Evolutionary conservation across 2,888 invertebrate genomes (phyloP), one percentile per base, ranked within the genome.

Genomic region (Alviniconcha strummeri): DNA sequence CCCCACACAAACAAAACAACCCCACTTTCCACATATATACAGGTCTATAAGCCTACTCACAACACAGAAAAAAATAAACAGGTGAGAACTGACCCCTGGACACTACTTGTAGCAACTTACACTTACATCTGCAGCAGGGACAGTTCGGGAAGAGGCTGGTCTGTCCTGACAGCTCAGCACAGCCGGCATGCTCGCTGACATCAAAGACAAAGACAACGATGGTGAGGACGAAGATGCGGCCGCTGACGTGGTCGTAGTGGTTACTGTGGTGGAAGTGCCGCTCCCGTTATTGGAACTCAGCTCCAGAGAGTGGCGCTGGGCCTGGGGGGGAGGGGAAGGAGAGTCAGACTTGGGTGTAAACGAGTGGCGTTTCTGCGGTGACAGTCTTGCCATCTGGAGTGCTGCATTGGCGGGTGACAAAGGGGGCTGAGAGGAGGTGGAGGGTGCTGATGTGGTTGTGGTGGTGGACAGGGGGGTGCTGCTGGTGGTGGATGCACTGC

Each of bases 291-390:
- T 83, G 69, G 69, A 36, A 60, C 82, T 84, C 74, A 89, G 83
- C 71, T 89, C 90, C 52, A 90, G 85, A 1, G 91, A 91, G 15
- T 87, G 88, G 67, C 91, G 88, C 76, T 90, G 90, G 9, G 84
- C 85, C 60, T 87, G 88, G 17, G 87, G 88, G 60, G 90, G 88
- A 80, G 90, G 89, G 75, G 89, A 88, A 55, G 88, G 87, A 52
- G 89, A 88, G 54, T 80, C 83, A 7, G 89, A 81, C 60, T 86
- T 84, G 78, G 85, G 88, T 78, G 90, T 90, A 80, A 88, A 88
- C 52, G 90, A 90, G 83, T 89, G 91, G 17, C 91, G 89, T 85
- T 91, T 91, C 84, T 89, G 89, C 54, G 85, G 86, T 69, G 87
- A 84, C 72, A 71, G 36, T 36, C 67, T 82, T n/a, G 85, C 81